Conservation (phyloP, 2,113 vertebrate genomes). For the rat (Rattus norvegicus) region DNA sequence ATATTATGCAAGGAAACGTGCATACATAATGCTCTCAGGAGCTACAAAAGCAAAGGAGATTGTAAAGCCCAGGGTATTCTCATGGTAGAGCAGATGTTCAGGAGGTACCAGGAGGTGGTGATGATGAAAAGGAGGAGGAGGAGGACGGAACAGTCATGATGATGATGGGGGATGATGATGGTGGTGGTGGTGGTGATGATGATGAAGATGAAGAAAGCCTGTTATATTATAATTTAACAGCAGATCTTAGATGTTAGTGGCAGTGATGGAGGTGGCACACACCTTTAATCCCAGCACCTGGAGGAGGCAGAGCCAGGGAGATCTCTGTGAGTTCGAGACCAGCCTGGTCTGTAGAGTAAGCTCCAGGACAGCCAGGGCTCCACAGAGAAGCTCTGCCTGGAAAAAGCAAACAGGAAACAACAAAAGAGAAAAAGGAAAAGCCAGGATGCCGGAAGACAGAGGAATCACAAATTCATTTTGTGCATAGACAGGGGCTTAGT, state of each 20-base stretch:
- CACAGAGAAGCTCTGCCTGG: neutral
- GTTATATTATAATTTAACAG: neutral
- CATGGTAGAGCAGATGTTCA: neutral
- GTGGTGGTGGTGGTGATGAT: neutral
- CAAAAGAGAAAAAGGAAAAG: neutral
- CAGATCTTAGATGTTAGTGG: neutral
- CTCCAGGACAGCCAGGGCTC: neutral
- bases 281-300: neutral
- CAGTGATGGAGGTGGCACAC: neutral
- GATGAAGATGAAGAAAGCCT: conserved; percentile 6
- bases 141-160: neutral
- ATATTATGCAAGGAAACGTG: neutral
- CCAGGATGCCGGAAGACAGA: neutral
- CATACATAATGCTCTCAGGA: neutral
- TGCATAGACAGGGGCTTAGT: neutral
- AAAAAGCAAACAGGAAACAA: neutral
- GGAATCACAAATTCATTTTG: neutral
- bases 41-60: neutral
- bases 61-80: neutral
- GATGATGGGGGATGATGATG: too few relatives aligned
- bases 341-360: neutral
- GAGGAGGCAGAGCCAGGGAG: neutral
- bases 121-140: neutral
- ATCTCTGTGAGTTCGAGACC: neutral
- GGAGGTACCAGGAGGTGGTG: neutral